Percentiles rank a stretch among this genome's conserved stretches.
phyloP scores from a whole-genome alignment of 2,113 vertebrate species.

The Pyrgilauda ruficollis region DNA sequence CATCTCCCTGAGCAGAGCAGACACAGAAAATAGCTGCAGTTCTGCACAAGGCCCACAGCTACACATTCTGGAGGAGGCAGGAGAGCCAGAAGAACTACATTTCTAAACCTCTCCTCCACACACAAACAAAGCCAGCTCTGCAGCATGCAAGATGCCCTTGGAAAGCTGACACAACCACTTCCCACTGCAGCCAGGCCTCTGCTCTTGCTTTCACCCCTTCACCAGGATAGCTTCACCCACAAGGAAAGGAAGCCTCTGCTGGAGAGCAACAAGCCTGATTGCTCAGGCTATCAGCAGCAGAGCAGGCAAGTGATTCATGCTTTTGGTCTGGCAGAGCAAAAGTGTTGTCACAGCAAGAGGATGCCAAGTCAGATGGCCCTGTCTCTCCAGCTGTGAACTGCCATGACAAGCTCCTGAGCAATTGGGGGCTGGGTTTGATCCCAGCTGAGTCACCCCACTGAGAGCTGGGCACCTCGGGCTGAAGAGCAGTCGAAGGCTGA shows the following conservation, averaged over 20 bases:
- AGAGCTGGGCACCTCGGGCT: neutral
- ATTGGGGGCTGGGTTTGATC: neutral
- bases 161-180: neutral
- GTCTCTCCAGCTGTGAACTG: neutral
- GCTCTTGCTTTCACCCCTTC: neutral
- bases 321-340: neutral
- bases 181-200: neutral
- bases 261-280: neutral
- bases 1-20: fast-evolving
- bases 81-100: neutral
- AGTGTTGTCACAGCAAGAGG: neutral
- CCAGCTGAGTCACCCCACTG: neutral
- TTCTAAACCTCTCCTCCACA: neutral
- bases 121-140: neutral
- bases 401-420: neutral
- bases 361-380: neutral
- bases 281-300: neutral
- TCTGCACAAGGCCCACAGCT: neutral
- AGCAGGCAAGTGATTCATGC: neutral
- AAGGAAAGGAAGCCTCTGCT: neutral
- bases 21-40: neutral
- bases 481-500: neutral
- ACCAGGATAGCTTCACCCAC: neutral
- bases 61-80: neutral
- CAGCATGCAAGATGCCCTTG: fast-evolving